Evolutionary conservation across 2,113 vertebrate genomes (phyloP).

Genomic region (Psephotus haematonotus): DNA sequence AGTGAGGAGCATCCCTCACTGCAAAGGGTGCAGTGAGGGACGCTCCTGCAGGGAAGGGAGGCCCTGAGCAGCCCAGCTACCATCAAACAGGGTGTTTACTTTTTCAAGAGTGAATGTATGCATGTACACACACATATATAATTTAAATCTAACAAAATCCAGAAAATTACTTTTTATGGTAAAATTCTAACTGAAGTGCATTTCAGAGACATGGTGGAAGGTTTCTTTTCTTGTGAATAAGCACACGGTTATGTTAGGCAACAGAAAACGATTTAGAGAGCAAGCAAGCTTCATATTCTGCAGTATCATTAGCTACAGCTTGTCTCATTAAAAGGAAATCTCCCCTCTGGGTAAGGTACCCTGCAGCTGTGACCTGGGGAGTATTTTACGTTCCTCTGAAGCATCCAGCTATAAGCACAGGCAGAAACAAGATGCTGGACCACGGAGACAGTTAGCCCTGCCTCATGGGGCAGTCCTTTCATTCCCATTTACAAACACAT

Average conservation of each 20-base stretch:
- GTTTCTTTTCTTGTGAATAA: background rate
- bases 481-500: background rate
- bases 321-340: background rate
- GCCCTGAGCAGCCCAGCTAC: background rate
- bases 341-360: background rate
- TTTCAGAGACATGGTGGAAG: background rate
- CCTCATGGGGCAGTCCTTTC: background rate
- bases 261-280: background rate
- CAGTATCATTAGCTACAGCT: background rate
- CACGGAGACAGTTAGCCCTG: background rate
- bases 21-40: background rate
- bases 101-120: background rate
- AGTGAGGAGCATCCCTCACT: too few relatives aligned
- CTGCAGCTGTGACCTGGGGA: background rate
- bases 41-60: background rate
- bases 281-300: background rate
- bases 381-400: constrained; percentile 63
- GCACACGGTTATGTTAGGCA: background rate
- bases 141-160: background rate
- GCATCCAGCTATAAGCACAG: constrained; percentile 44
- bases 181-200: background rate
- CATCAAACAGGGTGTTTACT: background rate
- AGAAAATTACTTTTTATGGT: background rate
- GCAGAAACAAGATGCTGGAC: constrained; percentile 28
- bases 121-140: fast-evolving